Conservation (phyloP, 2,888 invertebrate species). For the Spodoptera picta region DNA sequence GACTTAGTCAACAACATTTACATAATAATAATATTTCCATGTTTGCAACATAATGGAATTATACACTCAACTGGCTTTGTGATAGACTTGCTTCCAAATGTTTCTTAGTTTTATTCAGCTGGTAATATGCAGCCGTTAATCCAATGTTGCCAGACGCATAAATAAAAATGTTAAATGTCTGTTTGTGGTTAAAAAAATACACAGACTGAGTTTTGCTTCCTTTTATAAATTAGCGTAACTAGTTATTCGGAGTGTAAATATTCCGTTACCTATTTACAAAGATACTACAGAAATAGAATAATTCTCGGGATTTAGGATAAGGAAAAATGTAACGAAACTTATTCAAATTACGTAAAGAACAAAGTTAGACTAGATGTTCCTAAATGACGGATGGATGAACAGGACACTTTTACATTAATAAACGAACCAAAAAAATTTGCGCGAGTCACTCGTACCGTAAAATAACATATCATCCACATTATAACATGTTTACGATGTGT, state of each 20-base stretch:
- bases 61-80: constrained; percentile 37
- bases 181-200: constrained; percentile 43
- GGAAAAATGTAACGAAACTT: too few relatives aligned
- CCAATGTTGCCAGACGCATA: constrained; percentile 38
- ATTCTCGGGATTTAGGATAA: too few relatives aligned
- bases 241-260: constrained; percentile 9
- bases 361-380: background rate
- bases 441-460: constrained; percentile 2
- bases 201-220: constrained; percentile 33
- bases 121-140: constrained; percentile 35
- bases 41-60: constrained; percentile 32
- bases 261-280: constrained; percentile 8
- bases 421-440: background rate
- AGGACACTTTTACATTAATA: background rate
- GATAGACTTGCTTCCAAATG: constrained; percentile 32
- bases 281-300: too few relatives aligned
- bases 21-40: constrained; percentile 46
- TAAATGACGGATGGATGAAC: background rate
- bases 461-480: constrained; percentile 11
- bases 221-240: constrained; percentile 30
- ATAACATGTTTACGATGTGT: constrained; percentile 22
- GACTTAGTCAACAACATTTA: constrained; percentile 22
- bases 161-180: constrained; percentile 44
- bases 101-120: constrained; percentile 27
- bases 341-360: too few relatives aligned